Evolutionary conservation across 2,888 invertebrate genomes (phyloP).

Genomic region (Tromatobia lineatoria): DNA sequence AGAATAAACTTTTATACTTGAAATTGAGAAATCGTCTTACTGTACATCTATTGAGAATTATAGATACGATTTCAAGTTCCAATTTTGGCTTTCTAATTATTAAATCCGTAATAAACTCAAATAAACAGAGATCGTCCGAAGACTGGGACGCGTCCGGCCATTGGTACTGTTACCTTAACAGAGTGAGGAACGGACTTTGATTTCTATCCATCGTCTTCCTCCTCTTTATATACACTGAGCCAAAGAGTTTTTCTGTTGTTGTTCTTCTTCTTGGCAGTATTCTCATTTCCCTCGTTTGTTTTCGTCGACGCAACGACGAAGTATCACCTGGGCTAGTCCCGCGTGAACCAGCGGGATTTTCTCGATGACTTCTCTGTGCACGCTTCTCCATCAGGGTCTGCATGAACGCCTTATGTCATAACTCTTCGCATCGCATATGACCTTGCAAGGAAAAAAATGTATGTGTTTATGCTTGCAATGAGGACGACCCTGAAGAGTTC

Average conservation of each 20-base stretch:
- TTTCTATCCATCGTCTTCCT: background rate
- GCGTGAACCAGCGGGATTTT: constrained; percentile 36
- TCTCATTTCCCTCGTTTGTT: constrained; percentile 60
- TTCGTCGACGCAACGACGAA: constrained; percentile 35
- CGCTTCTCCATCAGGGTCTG: background rate
- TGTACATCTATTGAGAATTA: too few relatives aligned
- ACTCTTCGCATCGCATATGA: constrained; percentile 32
- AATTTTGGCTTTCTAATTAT: too few relatives aligned
- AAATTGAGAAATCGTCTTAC: too few relatives aligned
- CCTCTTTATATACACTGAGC: background rate
- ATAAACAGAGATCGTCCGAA: too few relatives aligned
- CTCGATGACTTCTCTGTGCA: constrained; percentile 23
- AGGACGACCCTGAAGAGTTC: constrained; percentile 31
- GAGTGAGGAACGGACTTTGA: background rate
- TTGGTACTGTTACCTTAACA: too few relatives aligned
- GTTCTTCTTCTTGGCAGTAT: constrained; percentile 32
- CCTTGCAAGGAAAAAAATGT: constrained; percentile 52
- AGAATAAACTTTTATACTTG: too few relatives aligned
- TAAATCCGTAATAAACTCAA: too few relatives aligned
- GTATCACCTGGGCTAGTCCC: constrained; percentile 16
- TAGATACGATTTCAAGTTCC: too few relatives aligned
- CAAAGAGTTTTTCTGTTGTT: background rate
- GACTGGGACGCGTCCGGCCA: too few relatives aligned
- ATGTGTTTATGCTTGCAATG: constrained; percentile 26
- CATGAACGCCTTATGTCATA: background rate